These are phyloP conservation scores for Drosophila nr. perissopoda DNA, from an alignment of 2,888 invertebrate species.

Conservation along the genomic window DNA sequence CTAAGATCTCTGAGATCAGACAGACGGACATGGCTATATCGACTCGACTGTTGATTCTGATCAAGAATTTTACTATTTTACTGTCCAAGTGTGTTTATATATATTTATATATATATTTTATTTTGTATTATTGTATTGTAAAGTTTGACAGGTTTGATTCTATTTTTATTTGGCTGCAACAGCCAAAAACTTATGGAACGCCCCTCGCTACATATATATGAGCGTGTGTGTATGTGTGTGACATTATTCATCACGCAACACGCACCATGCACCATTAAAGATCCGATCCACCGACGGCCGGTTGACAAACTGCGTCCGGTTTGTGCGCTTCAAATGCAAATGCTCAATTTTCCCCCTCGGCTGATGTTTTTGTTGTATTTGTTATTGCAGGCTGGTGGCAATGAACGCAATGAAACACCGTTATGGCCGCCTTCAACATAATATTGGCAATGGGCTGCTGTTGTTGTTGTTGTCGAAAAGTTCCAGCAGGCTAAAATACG, in stretches of 20 bases:
- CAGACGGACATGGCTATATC: background rate
- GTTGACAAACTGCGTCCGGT: slow-evolving; percentile 80
- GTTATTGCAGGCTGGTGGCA: slow-evolving; percentile 40
- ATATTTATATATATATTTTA: background rate
- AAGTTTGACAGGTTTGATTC: background rate
- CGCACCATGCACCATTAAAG: slow-evolving; percentile 66
- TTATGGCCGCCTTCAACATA: slow-evolving; percentile 60
- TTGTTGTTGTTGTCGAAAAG: slow-evolving; percentile 41
- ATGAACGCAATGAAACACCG: slow-evolving; percentile 58
- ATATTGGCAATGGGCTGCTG: slow-evolving; percentile 63
- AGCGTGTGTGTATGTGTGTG: background rate
- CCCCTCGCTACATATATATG: background rate
- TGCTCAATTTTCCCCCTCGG: slow-evolving; percentile 55
- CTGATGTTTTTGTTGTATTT: slow-evolving; percentile 28
- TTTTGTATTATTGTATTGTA: background rate
- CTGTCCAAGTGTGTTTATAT: background rate
- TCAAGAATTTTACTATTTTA: background rate
- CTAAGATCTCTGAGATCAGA: background rate
- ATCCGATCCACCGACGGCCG: slow-evolving; percentile 61
- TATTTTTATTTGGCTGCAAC: background rate
- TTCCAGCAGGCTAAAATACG: slow-evolving; percentile 56
- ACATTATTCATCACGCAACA: slow-evolving; percentile 58
- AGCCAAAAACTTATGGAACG: background rate
- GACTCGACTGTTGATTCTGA: background rate
- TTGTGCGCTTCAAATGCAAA: slow-evolving; percentile 75